Evolutionary conservation across 2,888 invertebrate species (phyloP).

Genomic region (Pilophorus perplexus): DNA sequence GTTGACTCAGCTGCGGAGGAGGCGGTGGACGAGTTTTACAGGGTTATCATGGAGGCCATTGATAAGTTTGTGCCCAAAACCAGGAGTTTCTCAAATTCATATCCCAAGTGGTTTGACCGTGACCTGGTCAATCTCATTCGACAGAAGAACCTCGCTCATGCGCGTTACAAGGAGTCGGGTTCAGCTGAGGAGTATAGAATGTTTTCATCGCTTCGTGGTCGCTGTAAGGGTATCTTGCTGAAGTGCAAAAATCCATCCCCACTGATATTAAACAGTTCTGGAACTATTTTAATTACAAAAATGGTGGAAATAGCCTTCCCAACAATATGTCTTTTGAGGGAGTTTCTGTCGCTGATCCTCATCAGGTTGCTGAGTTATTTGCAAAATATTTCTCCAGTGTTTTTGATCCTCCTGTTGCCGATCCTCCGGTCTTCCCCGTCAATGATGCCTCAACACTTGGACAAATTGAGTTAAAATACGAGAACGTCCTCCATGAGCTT

Average conservation of each 20-base stretch:
- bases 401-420: constrained; percentile 2
- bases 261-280: constrained; percentile 1
- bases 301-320: constrained; percentile 9
- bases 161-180: constrained; percentile 2
- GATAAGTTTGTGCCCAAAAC: constrained; percentile 3
- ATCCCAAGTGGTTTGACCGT: constrained; percentile 1
- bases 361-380: neutral
- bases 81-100: no score
- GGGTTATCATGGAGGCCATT: neutral
- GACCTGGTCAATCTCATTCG: neutral
- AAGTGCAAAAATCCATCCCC: constrained; percentile 2
- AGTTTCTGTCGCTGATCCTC: neutral
- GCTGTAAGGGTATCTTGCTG: neutral
- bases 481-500: neutral
- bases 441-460: neutral
- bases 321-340: neutral
- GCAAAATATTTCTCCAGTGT: constrained; percentile 1
- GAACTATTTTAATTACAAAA: constrained; percentile 6
- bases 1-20: neutral
- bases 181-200: neutral
- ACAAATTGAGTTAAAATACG: no score
- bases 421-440: neutral
- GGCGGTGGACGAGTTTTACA: neutral
- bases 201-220: neutral
- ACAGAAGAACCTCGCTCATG: neutral